Evolutionary conservation across 2,113 vertebrate genomes (phyloP).

Genomic region (Pampusana beccarii): DNA sequence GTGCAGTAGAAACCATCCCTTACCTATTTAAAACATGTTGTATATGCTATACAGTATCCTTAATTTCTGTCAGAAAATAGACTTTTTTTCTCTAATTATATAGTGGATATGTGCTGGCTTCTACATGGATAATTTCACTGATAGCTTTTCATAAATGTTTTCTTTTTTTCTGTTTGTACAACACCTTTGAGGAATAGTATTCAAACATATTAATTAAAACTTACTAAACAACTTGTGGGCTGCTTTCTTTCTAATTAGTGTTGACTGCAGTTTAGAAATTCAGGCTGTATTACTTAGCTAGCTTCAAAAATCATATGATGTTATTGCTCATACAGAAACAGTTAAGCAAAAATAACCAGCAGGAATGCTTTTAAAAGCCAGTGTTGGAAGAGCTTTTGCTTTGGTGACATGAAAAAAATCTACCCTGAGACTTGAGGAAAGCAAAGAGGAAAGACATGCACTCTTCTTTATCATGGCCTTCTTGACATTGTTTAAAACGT

Average conservation of each 20-base stretch:
- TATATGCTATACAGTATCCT: neutral
- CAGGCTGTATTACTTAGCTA: neutral
- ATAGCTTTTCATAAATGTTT: neutral
- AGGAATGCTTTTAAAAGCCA: conserved; percentile 1
- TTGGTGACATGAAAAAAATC: neutral
- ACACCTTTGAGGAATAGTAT: neutral
- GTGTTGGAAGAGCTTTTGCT: neutral
- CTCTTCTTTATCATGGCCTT: neutral
- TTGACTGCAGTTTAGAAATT: neutral
- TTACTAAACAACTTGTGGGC: neutral
- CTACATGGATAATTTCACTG: neutral
- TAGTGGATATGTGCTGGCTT: neutral
- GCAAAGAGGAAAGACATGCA: neutral
- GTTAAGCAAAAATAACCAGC: conserved; percentile 40
- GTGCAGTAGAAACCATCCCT: neutral
- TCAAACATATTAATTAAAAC: neutral
- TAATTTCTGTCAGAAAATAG: neutral
- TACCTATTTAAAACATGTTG: neutral
- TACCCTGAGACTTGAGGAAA: neutral
- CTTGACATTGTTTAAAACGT: neutral
- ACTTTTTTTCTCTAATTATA: neutral
- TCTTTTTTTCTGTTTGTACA: neutral
- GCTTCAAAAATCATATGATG: conserved; percentile 39
- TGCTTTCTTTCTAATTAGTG: neutral
- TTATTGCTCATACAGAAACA: conserved; percentile 27